phyloP scores from a whole-genome alignment of 1,140 invertebrate species.

The Vanessa atalanta region DNA sequence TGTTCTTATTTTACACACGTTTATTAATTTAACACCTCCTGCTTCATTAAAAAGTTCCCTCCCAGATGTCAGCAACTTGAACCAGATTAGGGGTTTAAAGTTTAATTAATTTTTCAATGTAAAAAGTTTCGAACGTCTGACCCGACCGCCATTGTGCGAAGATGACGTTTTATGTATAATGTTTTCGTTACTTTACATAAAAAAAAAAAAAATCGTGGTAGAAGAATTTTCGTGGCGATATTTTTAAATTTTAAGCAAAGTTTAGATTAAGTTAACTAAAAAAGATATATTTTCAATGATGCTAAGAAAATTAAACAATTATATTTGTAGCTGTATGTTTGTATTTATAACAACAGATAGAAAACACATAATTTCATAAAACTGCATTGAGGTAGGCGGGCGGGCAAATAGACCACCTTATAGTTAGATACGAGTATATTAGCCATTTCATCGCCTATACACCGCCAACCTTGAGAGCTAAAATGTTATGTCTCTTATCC shows the following conservation, averaged over 20 bases:
- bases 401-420: too few relatives aligned
- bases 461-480: too few relatives aligned
- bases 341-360: too few relatives aligned
- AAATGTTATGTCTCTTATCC: too few relatives aligned
- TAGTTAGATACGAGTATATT: too few relatives aligned
- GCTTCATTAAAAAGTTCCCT: slow-evolving; percentile 19
- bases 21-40: slow-evolving; percentile 39
- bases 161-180: background rate
- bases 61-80: slow-evolving; percentile 1
- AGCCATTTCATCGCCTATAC: too few relatives aligned
- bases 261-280: background rate
- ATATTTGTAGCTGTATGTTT: too few relatives aligned
- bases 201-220: background rate
- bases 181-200: background rate
- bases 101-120: slow-evolving; percentile 23
- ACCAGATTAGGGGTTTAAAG: slow-evolving; percentile 18
- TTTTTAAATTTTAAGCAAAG: background rate
- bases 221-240: background rate
- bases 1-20: slow-evolving; percentile 10
- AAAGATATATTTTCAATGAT: too few relatives aligned
- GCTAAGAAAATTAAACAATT: too few relatives aligned
- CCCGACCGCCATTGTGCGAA: slow-evolving; percentile 1
- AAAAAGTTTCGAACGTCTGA: slow-evolving; percentile 15
- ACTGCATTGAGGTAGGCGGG: too few relatives aligned
- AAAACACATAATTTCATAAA: too few relatives aligned